phyloP scores from a whole-genome alignment of 2,113 vertebrate genomes.

The Mormyrus lacerda region DNA sequence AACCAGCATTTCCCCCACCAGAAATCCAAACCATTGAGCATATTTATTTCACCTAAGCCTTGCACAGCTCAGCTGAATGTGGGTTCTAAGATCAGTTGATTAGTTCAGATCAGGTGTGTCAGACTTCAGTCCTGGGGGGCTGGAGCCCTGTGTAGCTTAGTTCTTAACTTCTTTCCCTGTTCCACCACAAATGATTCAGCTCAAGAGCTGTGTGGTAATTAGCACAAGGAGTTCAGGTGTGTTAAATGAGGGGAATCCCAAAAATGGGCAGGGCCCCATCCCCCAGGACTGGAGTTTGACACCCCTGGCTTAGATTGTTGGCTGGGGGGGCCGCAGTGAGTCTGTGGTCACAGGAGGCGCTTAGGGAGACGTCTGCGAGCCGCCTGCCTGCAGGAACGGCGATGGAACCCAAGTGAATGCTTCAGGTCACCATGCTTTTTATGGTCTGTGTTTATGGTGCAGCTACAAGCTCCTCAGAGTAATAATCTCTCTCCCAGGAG shows the following conservation, averaged over 20 bases:
- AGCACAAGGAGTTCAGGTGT: no score
- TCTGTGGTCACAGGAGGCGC: not conserved
- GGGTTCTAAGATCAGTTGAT: not conserved
- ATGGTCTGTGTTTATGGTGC: not conserved
- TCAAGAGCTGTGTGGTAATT: no score
- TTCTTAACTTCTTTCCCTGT: no score
- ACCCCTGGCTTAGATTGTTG: not conserved
- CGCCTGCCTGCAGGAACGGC: not conserved
- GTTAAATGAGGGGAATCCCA: no score
- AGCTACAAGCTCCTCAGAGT: not conserved
- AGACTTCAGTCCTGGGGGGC: no score
- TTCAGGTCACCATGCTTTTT: not conserved
- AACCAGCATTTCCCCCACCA: not conserved
- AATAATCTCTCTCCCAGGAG: slow-evolving; percentile 39
- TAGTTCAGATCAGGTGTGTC: not conserved
- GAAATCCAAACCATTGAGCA: not conserved
- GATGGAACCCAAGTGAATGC: not conserved
- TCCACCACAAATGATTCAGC: no score
- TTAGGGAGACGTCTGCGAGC: not conserved
- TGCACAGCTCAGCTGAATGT: not conserved
- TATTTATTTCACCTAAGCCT: not conserved
- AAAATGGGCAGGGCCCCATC: no score
- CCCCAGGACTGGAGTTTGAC: no score
- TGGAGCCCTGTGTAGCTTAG: no score
- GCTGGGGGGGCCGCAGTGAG: not conserved